Evolutionary conservation across 1,140 invertebrate species (phyloP).

Genomic region (Drosophila pectinifera): DNA sequence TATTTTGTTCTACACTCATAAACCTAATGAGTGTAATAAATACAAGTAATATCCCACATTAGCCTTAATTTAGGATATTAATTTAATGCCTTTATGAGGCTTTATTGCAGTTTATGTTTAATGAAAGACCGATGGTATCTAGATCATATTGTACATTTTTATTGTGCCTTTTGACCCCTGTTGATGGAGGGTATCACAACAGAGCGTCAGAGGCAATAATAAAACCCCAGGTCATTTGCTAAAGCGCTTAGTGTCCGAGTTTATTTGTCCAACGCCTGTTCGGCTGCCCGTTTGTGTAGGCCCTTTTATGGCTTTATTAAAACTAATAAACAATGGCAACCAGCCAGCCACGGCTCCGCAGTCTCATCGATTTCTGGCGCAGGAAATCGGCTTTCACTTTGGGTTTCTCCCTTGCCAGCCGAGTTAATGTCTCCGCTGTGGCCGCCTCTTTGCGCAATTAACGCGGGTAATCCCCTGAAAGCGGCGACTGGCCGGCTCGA

Average conservation of each 20-base stretch:
- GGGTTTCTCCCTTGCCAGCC: conserved; percentile 5
- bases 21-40: background rate
- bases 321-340: conserved; percentile 68
- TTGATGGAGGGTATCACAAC: conserved; percentile 26
- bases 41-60: background rate
- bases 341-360: background rate
- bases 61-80: background rate
- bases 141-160: conserved; percentile 13
- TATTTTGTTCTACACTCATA: background rate
- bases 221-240: conserved; percentile 65
- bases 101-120: conserved; percentile 5
- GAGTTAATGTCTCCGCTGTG: conserved; percentile 43
- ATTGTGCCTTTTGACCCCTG: conserved; percentile 12
- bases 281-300: conserved; percentile 23
- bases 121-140: conserved; percentile 18
- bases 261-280: conserved; percentile 48
- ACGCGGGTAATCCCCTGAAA: conserved; percentile 44
- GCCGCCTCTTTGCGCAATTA: conserved; percentile 44
- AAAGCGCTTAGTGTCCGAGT: conserved; percentile 75
- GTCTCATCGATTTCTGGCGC: conserved; percentile 40
- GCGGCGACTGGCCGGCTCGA: conserved; percentile 11
- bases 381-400: conserved; percentile 46
- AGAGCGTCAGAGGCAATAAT: conserved; percentile 25
- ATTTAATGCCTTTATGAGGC: background rate
- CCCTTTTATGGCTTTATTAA: conserved; percentile 75